Evolutionary conservation across 2,113 vertebrate genomes (phyloP).

Genomic region (Ovis canadensis): DNA sequence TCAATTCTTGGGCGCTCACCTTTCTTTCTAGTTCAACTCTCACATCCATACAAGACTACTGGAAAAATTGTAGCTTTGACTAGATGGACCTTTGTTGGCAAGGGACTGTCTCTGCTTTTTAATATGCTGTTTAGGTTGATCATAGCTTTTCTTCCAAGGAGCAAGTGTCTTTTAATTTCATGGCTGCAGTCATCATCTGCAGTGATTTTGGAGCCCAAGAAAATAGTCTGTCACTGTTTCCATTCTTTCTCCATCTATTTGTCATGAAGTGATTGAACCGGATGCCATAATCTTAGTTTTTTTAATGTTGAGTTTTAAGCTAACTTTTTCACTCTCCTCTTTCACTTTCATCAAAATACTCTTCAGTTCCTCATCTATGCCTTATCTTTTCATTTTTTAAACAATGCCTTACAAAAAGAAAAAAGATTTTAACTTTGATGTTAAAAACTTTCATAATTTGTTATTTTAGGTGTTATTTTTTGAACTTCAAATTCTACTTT

Average conservation of each 20-base stretch:
- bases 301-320: not conserved
- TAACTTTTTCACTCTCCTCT: not conserved
- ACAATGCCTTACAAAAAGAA: not conserved
- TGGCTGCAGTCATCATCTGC: not conserved
- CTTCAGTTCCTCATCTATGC: not conserved
- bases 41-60: not conserved
- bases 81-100: not conserved
- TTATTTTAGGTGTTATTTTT: not conserved
- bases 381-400: not conserved
- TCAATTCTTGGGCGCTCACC: not conserved
- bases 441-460: not conserved
- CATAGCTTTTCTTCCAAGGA: not conserved
- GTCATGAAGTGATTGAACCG: accelerated
- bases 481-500: not conserved
- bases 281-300: not conserved
- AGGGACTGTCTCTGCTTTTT: not conserved
- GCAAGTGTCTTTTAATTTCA: not conserved
- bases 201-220: not conserved
- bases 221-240: not conserved
- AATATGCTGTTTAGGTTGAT: not conserved
- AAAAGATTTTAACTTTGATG: not conserved
- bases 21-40: not conserved
- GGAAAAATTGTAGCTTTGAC: not conserved
- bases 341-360: not conserved
- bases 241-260: not conserved